A percentile compares a stretch with the other conserved stretches of the same genome.
Evolutionary conservation across 2,113 vertebrate genomes (phyloP).

Genomic region (Coptodon bakossiorum): DNA sequence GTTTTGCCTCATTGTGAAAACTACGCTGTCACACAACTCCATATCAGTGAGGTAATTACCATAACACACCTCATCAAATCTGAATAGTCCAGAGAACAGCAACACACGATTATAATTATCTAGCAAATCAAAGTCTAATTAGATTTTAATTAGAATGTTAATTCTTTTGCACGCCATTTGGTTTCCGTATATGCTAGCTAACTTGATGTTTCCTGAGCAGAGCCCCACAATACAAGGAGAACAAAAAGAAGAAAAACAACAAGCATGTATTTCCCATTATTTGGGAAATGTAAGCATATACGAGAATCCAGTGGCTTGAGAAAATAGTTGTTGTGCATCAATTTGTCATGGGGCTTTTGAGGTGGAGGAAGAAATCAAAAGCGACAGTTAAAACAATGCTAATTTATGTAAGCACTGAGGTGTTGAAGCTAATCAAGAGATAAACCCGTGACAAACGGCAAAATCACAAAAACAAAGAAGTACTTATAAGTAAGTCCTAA

Average conservation of each 20-base stretch:
- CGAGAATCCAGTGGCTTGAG: slow-evolving; percentile 23
- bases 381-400: slow-evolving; percentile 63
- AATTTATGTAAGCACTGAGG: slow-evolving; percentile 54
- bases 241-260: slow-evolving; percentile 1
- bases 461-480: slow-evolving; percentile 16
- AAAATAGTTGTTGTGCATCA: slow-evolving; percentile 27
- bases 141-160: slow-evolving; percentile 69
- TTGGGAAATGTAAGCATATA: slow-evolving; percentile 9
- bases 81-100: slow-evolving; percentile 51
- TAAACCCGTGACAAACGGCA: slow-evolving; percentile 46
- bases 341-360: slow-evolving; percentile 58
- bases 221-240: slow-evolving; percentile 23
- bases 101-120: slow-evolving; percentile 61
- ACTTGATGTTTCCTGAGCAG: slow-evolving; percentile 37
- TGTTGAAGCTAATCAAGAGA: slow-evolving; percentile 56
- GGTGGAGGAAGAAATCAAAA: slow-evolving; percentile 52
- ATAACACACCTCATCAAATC: slow-evolving; percentile 66
- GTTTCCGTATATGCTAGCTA: slow-evolving; percentile 38
- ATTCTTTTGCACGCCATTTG: slow-evolving; percentile 55
- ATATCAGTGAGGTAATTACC: slow-evolving; percentile 48
- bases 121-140: slow-evolving; percentile 65
- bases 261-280: slow-evolving; percentile 26
- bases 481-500: too few relatives aligned
- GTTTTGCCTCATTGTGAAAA: slow-evolving; percentile 1
- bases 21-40: slow-evolving; percentile 34